Percentiles rank a stretch among this genome's conserved stretches.
Evolutionary conservation across 2,888 invertebrate species (phyloP).

Genomic region (Psylliodes chrysocephalus): DNA sequence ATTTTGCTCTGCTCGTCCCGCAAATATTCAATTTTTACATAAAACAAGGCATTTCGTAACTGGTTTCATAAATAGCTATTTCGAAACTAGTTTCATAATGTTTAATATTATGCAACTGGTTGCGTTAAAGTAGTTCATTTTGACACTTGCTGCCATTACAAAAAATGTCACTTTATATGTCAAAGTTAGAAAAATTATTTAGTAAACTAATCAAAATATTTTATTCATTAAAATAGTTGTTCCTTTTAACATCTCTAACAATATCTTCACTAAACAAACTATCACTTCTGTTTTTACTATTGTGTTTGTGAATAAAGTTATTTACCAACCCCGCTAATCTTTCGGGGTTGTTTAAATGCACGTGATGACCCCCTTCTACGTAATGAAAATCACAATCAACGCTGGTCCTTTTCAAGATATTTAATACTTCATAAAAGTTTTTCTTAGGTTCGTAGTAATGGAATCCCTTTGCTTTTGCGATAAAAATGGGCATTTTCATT

Average conservation of each 20-base stretch:
- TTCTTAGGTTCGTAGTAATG: constrained; percentile 68
- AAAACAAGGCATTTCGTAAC: too few relatives aligned
- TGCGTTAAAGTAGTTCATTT: too few relatives aligned
- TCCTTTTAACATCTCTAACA: neutral
- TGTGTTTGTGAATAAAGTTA: constrained; percentile 54
- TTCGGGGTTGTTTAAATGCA: constrained; percentile 77
- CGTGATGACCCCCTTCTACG: constrained; percentile 77
- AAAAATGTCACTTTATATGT: too few relatives aligned
- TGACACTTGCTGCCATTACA: too few relatives aligned
- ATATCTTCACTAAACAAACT: constrained; percentile 39
- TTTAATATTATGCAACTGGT: too few relatives aligned
- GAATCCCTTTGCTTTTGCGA: constrained; percentile 65
- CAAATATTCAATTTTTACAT: too few relatives aligned
- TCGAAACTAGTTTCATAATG: too few relatives aligned
- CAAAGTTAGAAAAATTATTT: too few relatives aligned
- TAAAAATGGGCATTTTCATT: constrained; percentile 73
- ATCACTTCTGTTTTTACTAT: constrained; percentile 44
- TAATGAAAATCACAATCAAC: constrained; percentile 70
- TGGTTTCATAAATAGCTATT: too few relatives aligned
- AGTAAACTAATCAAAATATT: too few relatives aligned
- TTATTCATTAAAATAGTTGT: too few relatives aligned
- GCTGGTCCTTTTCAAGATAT: constrained; percentile 67
- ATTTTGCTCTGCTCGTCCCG: too few relatives aligned
- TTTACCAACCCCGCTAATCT: constrained; percentile 59
- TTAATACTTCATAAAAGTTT: constrained; percentile 68